phyloP scores from a whole-genome alignment of 2,797 vertebrate genomes.

The Coendou prehensilis region DNA sequence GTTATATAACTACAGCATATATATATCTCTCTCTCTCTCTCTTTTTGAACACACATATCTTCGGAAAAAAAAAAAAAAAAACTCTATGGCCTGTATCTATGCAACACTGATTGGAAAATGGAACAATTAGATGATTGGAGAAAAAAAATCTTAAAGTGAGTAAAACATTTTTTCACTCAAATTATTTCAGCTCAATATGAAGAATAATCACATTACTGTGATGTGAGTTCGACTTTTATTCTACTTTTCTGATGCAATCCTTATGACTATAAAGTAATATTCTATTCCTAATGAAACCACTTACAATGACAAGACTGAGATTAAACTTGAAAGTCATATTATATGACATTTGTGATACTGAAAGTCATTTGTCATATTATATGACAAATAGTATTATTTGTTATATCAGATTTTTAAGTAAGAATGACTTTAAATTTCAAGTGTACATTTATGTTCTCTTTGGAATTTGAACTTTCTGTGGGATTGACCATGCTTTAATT shows the following conservation, averaged over 20 bases:
- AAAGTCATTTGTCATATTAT: no score
- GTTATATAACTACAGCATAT: background rate
- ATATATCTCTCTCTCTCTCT: background rate
- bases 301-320: background rate
- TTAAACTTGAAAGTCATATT: conserved; percentile 33
- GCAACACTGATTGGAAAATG: conserved; percentile 36
- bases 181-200: conserved; percentile 5
- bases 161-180: background rate
- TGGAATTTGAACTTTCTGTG: background rate
- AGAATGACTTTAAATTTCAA: conserved; percentile 27
- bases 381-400: background rate
- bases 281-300: background rate
- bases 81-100: background rate
- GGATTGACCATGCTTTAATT: background rate
- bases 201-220: background rate
- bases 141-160: background rate
- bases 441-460: background rate
- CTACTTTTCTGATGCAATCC: background rate
- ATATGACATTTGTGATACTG: no score
- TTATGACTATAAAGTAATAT: background rate
- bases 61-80: background rate
- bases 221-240: background rate
- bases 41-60: background rate
- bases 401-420: background rate
- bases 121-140: background rate